Evolutionary conservation across 2,797 vertebrate genomes (phyloP), one percentile per base, ranked within the genome.

Genomic region (Danio jaintianensis): DNA sequence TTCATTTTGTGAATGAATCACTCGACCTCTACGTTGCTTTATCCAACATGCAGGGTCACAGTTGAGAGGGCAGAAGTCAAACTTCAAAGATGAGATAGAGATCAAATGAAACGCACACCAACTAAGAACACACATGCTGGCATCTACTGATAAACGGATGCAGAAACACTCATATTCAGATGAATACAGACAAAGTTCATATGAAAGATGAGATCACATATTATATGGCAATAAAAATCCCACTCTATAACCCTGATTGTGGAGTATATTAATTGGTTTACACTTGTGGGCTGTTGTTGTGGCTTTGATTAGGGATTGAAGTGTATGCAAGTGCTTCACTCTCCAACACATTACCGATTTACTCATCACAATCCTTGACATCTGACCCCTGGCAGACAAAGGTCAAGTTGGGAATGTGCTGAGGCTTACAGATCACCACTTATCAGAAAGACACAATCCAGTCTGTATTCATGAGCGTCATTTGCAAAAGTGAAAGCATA

Each of bases 391-490:
- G n/a, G 53, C 11, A 56, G 78, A 80, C 45, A 80, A 50, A 62
- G 67, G 77, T 63, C 67, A 71, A 29, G 18, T 18, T 52, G 77
- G 42, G 78, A 80, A 80, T 72, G 69, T 80, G 69, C 69, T 56
- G 78, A 79, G 47, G 67, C 53, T 45, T 63, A 52, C 75, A 68
- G 42, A 78, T 48, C 64, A 10, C 45, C 45, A 62, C 47, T 63
- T 55, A 71, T 53, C 67, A 79, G 38, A 62, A 43, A 71, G 56
- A 18, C 45, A 61, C n/a, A 16, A 42, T 13, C 29, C 10, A 5
- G 15, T 79, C 38, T n/a, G 18, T 58, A 10, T 36, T 38, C 7
- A 20, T 78, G 3, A 10, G 15, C 43, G 18, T 42, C 36, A 13
- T 52, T 62, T 38, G 62, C 36, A 79, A 50, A 62, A 70, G n/a